Conservation (phyloP, 2,113 vertebrate genomes). For the Electrona antarctica region DNA sequence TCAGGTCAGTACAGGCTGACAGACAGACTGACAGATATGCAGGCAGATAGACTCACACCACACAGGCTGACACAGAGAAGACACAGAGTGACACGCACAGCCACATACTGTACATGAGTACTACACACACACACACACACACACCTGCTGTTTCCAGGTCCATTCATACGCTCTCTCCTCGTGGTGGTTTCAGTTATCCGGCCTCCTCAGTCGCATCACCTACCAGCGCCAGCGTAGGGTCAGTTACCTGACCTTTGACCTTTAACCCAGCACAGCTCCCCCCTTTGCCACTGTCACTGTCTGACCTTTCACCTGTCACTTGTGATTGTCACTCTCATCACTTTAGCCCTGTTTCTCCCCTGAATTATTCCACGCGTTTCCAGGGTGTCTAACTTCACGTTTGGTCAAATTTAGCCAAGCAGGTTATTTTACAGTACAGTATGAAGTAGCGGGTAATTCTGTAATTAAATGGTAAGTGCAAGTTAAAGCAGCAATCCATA, state of each 20-base stretch:
- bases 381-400: neutral
- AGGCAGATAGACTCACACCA: too few species aligned
- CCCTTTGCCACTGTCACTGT: neutral
- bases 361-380: neutral
- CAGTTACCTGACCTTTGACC: slow-evolving; percentile 54
- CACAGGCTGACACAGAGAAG: too few species aligned
- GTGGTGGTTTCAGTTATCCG: slow-evolving; percentile 71
- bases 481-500: too few species aligned
- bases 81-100: neutral
- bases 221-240: slow-evolving; percentile 81
- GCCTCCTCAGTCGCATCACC: slow-evolving; percentile 73
- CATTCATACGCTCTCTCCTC: neutral
- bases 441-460: too few species aligned
- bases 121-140: neutral
- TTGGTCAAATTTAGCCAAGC: neutral
- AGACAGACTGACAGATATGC: neutral
- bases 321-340: neutral
- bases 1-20: slow-evolving; percentile 66
- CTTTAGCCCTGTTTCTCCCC: too few species aligned
- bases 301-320: neutral
- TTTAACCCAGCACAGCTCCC: slow-evolving; percentile 21
- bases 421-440: too few species aligned
- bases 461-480: too few species aligned
- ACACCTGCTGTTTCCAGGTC: neutral
- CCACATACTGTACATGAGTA: neutral